Evolutionary conservation across 2,797 vertebrate genomes (phyloP).

Genomic region (Girardinus metallicus): DNA sequence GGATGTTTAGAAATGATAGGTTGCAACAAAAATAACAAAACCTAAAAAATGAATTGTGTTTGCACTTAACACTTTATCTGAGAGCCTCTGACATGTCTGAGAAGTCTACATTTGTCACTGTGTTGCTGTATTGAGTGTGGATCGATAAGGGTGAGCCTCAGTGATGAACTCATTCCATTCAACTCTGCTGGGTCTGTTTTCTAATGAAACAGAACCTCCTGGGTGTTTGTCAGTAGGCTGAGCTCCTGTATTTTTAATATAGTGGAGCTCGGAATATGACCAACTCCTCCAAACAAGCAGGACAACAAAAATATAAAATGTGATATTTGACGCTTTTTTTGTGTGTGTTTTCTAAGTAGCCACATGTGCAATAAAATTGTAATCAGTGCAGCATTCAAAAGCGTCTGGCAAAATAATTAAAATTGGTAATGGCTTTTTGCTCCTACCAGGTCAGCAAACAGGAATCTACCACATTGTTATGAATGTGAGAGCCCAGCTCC

Average conservation of each 20-base stretch:
- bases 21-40: not conserved
- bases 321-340: slow-evolving; percentile 18
- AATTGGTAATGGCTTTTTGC: slow-evolving; percentile 43
- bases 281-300: slow-evolving; percentile 20
- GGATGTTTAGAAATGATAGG: not conserved
- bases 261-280: not conserved
- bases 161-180: slow-evolving; percentile 61
- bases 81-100: slow-evolving; percentile 14
- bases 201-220: slow-evolving; percentile 59
- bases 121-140: slow-evolving; percentile 26
- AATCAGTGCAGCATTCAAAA: slow-evolving; percentile 29
- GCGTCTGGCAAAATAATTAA: slow-evolving; percentile 48
- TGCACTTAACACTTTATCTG: slow-evolving; percentile 7
- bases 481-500: slow-evolving; percentile 35
- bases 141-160: slow-evolving; percentile 53
- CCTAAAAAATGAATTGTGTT: not conserved
- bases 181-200: slow-evolving; percentile 52
- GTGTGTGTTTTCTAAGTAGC: slow-evolving; percentile 14
- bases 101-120: slow-evolving; percentile 35
- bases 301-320: slow-evolving; percentile 2
- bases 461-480: slow-evolving; percentile 32
- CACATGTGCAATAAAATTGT: slow-evolving; percentile 28
- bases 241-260: slow-evolving; percentile 4
- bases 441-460: slow-evolving; percentile 36
- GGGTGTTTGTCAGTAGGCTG: slow-evolving; percentile 34